A percentile compares a stretch with the other conserved stretches of the same genome.
Conservation (phyloP, 2,797 vertebrate species). For the Meriones psammophilus region DNA sequence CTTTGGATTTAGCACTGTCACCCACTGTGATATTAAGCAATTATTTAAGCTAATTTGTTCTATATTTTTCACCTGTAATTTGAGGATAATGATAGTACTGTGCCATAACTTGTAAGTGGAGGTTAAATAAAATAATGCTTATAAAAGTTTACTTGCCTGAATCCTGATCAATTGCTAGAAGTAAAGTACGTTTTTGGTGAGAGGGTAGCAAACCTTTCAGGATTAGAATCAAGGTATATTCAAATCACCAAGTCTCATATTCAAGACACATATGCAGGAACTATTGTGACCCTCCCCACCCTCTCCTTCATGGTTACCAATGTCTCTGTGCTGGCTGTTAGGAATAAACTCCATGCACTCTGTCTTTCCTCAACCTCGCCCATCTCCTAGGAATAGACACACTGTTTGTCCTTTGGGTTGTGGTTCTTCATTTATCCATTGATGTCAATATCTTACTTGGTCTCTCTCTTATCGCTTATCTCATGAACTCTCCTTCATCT, state of each 20-base stretch:
- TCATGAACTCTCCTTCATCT: neutral
- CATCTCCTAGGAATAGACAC: neutral
- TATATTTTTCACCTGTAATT: slow-evolving; percentile 47
- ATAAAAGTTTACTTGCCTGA: neutral
- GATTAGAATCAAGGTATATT: neutral
- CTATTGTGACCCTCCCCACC: neutral
- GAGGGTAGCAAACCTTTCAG: neutral
- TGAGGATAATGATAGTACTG: neutral
- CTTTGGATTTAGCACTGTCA: neutral
- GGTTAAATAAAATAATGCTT: neutral
- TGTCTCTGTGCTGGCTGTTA: neutral
- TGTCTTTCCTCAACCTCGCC: neutral
- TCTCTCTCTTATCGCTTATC: neutral
- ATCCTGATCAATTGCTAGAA: slow-evolving; percentile 21
- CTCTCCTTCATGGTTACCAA: neutral
- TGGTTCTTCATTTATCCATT: neutral
- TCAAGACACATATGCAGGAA: neutral
- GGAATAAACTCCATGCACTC: neutral
- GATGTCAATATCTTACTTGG: neutral
- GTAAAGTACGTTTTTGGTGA: neutral
- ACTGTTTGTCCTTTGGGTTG: neutral
- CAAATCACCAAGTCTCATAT: neutral
- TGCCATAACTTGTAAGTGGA: slow-evolving; percentile 14
- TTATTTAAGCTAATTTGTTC: neutral
- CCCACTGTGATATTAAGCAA: neutral